phyloP scores from a whole-genome alignment of 1,140 invertebrate species.

The Pseudomyrmex cubaensis region DNA sequence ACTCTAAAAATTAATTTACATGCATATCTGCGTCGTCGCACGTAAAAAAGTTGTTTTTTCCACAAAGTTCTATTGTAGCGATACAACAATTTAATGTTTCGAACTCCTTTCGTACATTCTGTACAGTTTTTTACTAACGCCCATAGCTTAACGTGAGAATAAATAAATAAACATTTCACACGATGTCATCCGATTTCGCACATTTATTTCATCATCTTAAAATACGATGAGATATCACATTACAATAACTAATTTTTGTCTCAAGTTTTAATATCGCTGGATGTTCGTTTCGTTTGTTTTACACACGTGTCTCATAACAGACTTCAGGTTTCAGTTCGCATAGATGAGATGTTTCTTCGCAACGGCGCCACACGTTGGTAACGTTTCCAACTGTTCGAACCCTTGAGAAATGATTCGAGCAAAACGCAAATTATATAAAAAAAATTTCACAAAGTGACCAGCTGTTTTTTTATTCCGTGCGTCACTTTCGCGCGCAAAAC shows the following conservation, averaged over 20 bases:
- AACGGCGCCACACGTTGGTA: constrained; percentile 20
- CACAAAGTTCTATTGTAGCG: no score
- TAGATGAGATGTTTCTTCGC: constrained; percentile 9
- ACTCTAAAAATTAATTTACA: constrained; percentile 50
- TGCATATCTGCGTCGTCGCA: neutral
- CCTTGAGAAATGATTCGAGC: constrained; percentile 41
- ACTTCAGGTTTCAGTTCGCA: neutral
- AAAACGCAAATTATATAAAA: constrained; percentile 27
- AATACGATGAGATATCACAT: neutral
- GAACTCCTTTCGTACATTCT: no score
- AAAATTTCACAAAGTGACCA: constrained; percentile 19
- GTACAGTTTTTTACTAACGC: no score
- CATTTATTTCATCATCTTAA: neutral
- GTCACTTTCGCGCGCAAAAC: constrained; percentile 46
- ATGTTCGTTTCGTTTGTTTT: neutral
- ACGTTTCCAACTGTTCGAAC: constrained; percentile 34
- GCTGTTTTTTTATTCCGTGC: constrained; percentile 49
- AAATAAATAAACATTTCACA: neutral
- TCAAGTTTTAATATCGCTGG: neutral
- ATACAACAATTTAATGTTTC: no score
- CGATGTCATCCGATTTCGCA: neutral
- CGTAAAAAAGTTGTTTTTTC: neutral
- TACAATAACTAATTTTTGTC: neutral
- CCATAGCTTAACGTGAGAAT: no score
- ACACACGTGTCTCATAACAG: neutral